phyloP scores from a whole-genome alignment of 92 coral and sea anemone genomes.

The Epizoanthus illoricatus region DNA sequence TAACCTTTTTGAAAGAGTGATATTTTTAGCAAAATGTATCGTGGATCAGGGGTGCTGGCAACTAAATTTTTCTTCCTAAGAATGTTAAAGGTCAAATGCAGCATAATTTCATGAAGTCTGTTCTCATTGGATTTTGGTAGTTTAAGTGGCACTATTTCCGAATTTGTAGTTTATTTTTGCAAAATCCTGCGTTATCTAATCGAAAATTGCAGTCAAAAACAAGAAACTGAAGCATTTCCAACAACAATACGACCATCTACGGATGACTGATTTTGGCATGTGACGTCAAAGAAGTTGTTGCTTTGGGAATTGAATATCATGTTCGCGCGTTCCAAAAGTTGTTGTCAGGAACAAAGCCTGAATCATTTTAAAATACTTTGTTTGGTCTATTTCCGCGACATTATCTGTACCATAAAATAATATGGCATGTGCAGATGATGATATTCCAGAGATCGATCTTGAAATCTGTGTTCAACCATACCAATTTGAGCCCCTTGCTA shows the following conservation, averaged over 20 bases:
- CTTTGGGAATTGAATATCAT: background rate
- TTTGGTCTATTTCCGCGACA: background rate
- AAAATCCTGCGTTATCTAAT: too few species aligned
- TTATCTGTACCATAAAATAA: background rate
- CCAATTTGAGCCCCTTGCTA: background rate
- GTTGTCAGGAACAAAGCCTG: background rate
- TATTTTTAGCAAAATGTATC: too few species aligned
- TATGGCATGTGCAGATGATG: background rate
- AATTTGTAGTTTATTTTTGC: too few species aligned
- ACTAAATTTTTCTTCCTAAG: too few species aligned
- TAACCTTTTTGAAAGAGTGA: too few species aligned
- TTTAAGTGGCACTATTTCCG: too few species aligned
- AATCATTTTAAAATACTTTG: background rate
- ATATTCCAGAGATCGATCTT: slow-evolving; percentile 2
- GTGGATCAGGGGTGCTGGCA: too few species aligned
- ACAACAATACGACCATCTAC: background rate
- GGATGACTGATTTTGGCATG: background rate
- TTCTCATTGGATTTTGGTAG: too few species aligned
- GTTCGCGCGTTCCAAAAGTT: background rate
- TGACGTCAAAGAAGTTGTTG: slow-evolving; percentile 8
- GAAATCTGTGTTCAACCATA: background rate
- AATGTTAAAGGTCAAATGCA: too few species aligned
- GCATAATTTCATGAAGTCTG: too few species aligned
- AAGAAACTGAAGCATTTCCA: too few species aligned
- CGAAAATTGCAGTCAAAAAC: too few species aligned